Base-by-base conservation (phyloP, 2,888 invertebrate species). In the Cenopis cana region DNA sequence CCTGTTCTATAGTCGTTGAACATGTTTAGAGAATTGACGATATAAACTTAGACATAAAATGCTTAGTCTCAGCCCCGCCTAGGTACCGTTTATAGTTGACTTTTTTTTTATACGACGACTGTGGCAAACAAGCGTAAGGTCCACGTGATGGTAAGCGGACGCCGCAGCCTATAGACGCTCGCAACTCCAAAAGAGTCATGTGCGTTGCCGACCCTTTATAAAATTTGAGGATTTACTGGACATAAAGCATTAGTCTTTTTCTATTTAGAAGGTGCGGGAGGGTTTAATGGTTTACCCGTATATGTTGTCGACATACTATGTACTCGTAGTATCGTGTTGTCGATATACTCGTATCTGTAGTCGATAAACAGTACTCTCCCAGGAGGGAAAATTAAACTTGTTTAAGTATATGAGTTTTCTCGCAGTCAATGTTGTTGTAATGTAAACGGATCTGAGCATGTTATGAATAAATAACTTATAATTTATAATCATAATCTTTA, bases 1-100 rank as follows among this genome's bases (percentile, higher is more conserved):
- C 56, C 56, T 56, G 20, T 20, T n/a, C 17, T 50, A 62, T 62
- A 54, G 52, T n/a, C 62, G 62, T 36, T 36, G 14, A n/a, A 52
- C 20, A 52, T 33, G 62, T 52, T 52, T 17, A 52, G 64, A 64
- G 36, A 64, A 64, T 64, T 36, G 52, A 54, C n/a, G 38, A 38
- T 64, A 64, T 54, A 64, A 60, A 29, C 52, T 14, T 54, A 54
- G n/a, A 64, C 52, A 24, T 52, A 62, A 20, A 61, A 33, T 33
- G 49, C 61, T 61, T 33, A 33, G 46, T 49, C 60, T 60, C n/a
- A 46, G 24, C 33, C n/a, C 10, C 33, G 10, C 9, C n/a, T n/a
- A 18, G 18, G 10, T 56, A 56, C 50, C 50, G 17, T 18, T 18
- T 18, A 36, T 10, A n/a, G 5, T 8, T 46, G 46, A 46, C n/a